These are phyloP conservation scores for Dicyrtomina minuta DNA, from an alignment of 2,888 invertebrate genomes.

Conservation along the genomic window DNA sequence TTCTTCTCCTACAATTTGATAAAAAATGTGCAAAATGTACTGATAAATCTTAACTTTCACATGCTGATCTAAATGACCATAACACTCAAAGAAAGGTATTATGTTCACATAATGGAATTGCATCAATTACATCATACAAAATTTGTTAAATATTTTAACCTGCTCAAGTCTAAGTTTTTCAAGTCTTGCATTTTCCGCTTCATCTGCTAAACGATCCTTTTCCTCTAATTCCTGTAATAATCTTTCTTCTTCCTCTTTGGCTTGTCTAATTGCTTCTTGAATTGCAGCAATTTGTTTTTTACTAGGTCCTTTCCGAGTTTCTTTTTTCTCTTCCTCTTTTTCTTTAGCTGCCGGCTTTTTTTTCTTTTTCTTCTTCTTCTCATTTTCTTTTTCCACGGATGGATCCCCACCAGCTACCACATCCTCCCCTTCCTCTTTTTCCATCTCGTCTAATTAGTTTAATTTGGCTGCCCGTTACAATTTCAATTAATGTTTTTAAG, in stretches of 20 bases:
- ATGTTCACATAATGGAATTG: slow-evolving; percentile 1
- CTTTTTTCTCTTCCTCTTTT: slow-evolving; percentile 55
- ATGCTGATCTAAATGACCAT: too few relatives aligned
- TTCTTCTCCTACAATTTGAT: slow-evolving; percentile 74
- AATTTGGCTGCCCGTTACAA: too few relatives aligned
- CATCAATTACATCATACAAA: slow-evolving; percentile 19
- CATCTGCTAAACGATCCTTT: slow-evolving; percentile 70
- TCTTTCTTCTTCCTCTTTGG: slow-evolving; percentile 86
- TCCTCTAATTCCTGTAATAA: slow-evolving; percentile 76
- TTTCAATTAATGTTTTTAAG: too few relatives aligned
- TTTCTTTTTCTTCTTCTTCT: slow-evolving; percentile 51
- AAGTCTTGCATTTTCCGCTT: slow-evolving; percentile 69
- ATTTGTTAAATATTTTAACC: background rate
- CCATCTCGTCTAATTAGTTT: slow-evolving; percentile 77
- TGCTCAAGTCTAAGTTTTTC: slow-evolving; percentile 63
- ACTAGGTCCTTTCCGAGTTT: slow-evolving; percentile 67
- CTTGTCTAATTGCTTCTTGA: slow-evolving; percentile 85
- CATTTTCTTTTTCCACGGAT: slow-evolving; percentile 42
- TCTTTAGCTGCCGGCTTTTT: slow-evolving; percentile 39
- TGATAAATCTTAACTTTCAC: too few relatives aligned
- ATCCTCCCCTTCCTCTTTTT: slow-evolving; percentile 76
- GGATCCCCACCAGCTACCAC: slow-evolving; percentile 54
- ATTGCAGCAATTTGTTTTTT: slow-evolving; percentile 85
- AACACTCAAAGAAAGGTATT: too few relatives aligned
- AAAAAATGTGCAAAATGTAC: slow-evolving; percentile 24